phyloP scores from a whole-genome alignment of 2,888 invertebrate species.

The Ditula angustiorana region DNA sequence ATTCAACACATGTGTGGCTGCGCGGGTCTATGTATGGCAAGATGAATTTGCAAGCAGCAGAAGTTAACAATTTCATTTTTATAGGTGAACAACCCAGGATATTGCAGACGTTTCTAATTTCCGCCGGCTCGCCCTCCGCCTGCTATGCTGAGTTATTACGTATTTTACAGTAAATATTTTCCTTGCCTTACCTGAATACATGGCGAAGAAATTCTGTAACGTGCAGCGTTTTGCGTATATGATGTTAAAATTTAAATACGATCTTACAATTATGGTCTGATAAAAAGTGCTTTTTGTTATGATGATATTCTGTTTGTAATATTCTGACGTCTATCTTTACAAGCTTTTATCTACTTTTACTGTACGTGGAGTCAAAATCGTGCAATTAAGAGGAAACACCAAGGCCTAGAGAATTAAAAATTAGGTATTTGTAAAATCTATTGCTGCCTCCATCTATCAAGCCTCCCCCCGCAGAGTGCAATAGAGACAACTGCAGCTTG shows the following conservation, averaged over 20 bases:
- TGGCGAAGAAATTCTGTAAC: slow-evolving; percentile 2
- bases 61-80: slow-evolving; percentile 63
- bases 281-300: too few species aligned
- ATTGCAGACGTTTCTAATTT: slow-evolving; percentile 70
- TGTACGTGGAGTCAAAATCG: too few species aligned
- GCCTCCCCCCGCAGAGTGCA: too few species aligned
- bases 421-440: too few species aligned
- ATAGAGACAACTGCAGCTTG: too few species aligned
- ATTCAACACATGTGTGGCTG: slow-evolving; percentile 11
- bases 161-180: slow-evolving; percentile 62
- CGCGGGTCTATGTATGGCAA: slow-evolving; percentile 6
- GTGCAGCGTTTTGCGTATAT: slow-evolving; percentile 1
- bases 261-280: background rate
- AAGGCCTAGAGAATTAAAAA: too few species aligned
- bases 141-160: slow-evolving; percentile 58
- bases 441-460: too few species aligned
- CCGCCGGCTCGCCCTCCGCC: slow-evolving; percentile 54
- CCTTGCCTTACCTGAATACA: slow-evolving; percentile 35
- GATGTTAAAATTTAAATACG: slow-evolving; percentile 2
- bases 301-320: too few species aligned
- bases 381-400: too few species aligned
- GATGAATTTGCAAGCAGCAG: slow-evolving; percentile 39
- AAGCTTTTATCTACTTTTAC: too few species aligned
- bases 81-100: slow-evolving; percentile 62
- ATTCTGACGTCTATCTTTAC: too few species aligned